Evolutionary conservation across 2,797 vertebrate species (phyloP).

Genomic region (Alca torda): DNA sequence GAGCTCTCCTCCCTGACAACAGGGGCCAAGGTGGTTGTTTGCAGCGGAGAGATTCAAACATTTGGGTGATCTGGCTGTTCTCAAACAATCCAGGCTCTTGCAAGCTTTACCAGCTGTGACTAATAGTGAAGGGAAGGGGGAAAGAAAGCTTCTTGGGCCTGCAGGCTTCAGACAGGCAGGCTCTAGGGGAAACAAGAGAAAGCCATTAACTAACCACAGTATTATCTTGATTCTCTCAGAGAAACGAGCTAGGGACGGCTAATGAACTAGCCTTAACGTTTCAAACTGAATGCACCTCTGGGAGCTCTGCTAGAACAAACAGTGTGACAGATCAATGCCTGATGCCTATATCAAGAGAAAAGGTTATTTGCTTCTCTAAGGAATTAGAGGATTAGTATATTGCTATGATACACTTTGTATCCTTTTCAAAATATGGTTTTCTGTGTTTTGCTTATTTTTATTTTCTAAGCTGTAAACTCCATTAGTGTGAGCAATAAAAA

Average conservation of each 20-base stretch:
- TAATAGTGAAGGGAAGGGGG: slow-evolving; percentile 77
- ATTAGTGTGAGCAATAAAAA: not conserved
- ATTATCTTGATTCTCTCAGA: slow-evolving; percentile 95
- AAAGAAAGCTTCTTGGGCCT: slow-evolving; percentile 86
- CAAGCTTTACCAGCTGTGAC: slow-evolving; percentile 84
- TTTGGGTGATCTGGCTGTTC: slow-evolving; percentile 76
- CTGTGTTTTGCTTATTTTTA: not conserved
- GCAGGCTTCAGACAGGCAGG: slow-evolving; percentile 90
- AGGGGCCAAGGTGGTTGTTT: slow-evolving; percentile 34
- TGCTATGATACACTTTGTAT: slow-evolving; percentile 72
- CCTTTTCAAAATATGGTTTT: slow-evolving; percentile 38
- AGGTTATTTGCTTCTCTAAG: slow-evolving; percentile 91
- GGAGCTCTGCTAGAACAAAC: slow-evolving; percentile 92
- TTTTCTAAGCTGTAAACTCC: slow-evolving; percentile 31
- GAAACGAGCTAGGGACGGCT: slow-evolving; percentile 91
- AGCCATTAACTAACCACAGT: slow-evolving; percentile 99
- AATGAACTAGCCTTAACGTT: slow-evolving; percentile 94
- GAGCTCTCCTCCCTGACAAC: not conserved
- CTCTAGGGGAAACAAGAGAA: slow-evolving; percentile 97
- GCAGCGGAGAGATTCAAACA: slow-evolving; percentile 71
- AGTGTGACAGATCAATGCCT: slow-evolving; percentile 94
- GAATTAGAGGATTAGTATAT: slow-evolving; percentile 83
- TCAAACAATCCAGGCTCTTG: slow-evolving; percentile 79
- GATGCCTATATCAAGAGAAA: slow-evolving; percentile 95
- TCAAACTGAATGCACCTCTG: slow-evolving; percentile 86